A percentile compares a stretch with the other conserved stretches of the same genome.
phyloP scores from a whole-genome alignment of 2,888 invertebrate species.

The Drosophila sordidula region DNA sequence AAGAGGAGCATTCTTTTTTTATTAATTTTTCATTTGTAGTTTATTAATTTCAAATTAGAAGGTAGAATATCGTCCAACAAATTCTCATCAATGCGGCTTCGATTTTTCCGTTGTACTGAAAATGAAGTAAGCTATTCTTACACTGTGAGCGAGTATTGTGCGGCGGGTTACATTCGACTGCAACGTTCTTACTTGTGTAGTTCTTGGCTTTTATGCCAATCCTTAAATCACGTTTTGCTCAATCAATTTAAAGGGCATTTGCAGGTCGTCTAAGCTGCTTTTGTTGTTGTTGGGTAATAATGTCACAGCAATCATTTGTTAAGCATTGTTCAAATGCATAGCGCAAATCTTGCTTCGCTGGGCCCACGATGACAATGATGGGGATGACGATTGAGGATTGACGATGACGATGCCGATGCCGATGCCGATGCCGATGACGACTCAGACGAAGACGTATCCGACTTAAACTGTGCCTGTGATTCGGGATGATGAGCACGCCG shows the following conservation, averaged over 20 bases:
- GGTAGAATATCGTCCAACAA: neutral
- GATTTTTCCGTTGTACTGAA: too few relatives aligned
- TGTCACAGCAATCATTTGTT: constrained; percentile 60
- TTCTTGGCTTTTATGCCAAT: neutral
- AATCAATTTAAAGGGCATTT: neutral
- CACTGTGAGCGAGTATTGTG: too few relatives aligned
- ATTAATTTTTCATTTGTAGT: too few relatives aligned
- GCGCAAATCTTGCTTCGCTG: constrained; percentile 32
- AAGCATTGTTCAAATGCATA: constrained; percentile 49
- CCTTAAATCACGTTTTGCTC: neutral
- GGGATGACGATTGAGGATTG: constrained; percentile 46
- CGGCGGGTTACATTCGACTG: too few relatives aligned
- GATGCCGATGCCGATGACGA: constrained; percentile 28
- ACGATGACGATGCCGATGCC: constrained; percentile 4
- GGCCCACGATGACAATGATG: constrained; percentile 33
- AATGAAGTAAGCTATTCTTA: too few relatives aligned
- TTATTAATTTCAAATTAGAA: neutral
- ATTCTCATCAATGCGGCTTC: neutral
- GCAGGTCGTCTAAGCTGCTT: neutral
- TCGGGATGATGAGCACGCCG: constrained; percentile 63
- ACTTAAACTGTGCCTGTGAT: constrained; percentile 15
- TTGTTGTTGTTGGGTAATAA: constrained; percentile 52
- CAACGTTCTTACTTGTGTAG: too few relatives aligned
- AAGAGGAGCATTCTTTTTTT: too few relatives aligned
- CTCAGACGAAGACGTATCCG: constrained; percentile 9